Percentiles rank a stretch among this genome's conserved stretches.
These are phyloP conservation scores for Saccopteryx leptura DNA, from an alignment of 2,113 vertebrate species.

Conservation along the genomic window DNA sequence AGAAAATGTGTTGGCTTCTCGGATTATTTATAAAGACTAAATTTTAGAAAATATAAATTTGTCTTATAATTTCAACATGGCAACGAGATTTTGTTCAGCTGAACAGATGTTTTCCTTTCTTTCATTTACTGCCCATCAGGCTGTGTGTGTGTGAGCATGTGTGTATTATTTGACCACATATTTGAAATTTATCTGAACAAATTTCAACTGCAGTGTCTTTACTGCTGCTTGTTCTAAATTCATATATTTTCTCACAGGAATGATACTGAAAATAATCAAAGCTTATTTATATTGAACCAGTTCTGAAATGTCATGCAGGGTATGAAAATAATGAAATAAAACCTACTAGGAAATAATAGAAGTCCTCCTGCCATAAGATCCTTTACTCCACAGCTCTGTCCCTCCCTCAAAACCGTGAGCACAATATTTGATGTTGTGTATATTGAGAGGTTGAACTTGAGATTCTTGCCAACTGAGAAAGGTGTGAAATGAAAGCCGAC, in stretches of 20 bases:
- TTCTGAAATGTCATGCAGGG: neutral
- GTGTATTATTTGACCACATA: neutral
- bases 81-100: neutral
- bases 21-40: neutral
- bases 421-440: neutral
- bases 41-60: slow-evolving; percentile 25
- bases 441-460: neutral
- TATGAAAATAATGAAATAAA: neutral
- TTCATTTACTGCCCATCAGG: neutral
- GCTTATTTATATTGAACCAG: neutral
- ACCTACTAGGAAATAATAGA: neutral
- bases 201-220: neutral
- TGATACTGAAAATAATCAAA: neutral
- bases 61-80: neutral
- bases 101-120: neutral
- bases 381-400: accelerated
- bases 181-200: neutral
- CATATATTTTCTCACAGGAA: neutral
- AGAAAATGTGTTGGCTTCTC: neutral
- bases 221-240: neutral
- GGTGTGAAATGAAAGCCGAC: neutral
- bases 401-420: neutral
- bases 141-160: neutral
- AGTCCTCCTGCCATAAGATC: neutral
- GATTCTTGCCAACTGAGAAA: neutral